phyloP scores from a whole-genome alignment of 2,797 vertebrate species.

The Pipistrellus pipistrellus region DNA sequence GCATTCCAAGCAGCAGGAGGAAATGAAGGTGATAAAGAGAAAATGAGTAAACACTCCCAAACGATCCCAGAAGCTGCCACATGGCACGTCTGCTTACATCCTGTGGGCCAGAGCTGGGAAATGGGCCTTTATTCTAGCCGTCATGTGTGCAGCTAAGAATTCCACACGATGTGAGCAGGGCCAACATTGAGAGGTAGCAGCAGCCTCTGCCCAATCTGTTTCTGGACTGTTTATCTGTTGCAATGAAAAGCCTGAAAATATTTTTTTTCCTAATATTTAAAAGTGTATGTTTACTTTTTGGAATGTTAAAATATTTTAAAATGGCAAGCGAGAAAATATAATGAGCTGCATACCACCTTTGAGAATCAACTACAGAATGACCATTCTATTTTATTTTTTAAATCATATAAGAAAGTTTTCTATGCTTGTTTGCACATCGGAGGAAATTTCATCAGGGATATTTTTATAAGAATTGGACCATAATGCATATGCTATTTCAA shows the following conservation, averaged over 20 bases:
- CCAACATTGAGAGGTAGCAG: not conserved
- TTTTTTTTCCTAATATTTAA: constrained; percentile 17
- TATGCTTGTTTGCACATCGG: not conserved
- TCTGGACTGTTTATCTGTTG: not conserved
- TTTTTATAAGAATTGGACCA: not conserved
- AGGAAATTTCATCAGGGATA: constrained; percentile 23
- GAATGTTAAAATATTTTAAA: constrained; percentile 50
- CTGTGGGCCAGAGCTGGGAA: not conserved
- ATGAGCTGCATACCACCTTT: not conserved
- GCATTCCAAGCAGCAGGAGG: constrained; percentile 13
- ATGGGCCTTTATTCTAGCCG: not conserved
- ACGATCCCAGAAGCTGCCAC: not conserved
- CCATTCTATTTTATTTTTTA: not conserved
- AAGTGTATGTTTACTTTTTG: not conserved
- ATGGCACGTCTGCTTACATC: not conserved
- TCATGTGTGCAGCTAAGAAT: not conserved
- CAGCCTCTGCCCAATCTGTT: not conserved
- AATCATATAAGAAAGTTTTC: constrained; percentile 54
- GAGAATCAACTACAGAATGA: constrained; percentile 32
- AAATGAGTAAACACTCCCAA: constrained; percentile 22
- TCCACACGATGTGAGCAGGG: not conserved
- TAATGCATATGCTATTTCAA: constrained; percentile 22
- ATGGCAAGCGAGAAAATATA: constrained; percentile 31
- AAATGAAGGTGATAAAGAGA: not conserved
- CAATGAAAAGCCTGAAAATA: not conserved